These are phyloP conservation scores for Sander vitreus DNA, from an alignment of 2,113 vertebrate genomes.

Conservation along the genomic window DNA sequence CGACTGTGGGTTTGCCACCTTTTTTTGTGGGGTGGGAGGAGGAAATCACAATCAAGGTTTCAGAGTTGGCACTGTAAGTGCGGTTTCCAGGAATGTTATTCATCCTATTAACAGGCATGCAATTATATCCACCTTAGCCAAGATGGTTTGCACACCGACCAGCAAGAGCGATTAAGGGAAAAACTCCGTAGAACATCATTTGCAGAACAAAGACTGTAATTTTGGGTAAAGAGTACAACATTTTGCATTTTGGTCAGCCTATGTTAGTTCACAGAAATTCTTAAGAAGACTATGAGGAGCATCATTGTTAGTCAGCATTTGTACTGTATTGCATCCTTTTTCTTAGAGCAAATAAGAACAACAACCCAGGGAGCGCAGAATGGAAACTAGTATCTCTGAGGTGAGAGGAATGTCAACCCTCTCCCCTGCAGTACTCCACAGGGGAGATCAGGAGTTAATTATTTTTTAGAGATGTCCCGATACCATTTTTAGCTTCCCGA, in stretches of 20 bases:
- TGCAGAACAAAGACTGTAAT: not conserved
- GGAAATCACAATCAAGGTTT: no score
- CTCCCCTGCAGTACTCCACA: not conserved
- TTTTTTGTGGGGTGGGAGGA: no score
- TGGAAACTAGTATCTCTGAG: constrained; percentile 22
- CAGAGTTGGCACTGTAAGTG: not conserved
- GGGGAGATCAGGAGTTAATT: constrained; percentile 26
- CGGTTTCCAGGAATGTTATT: not conserved
- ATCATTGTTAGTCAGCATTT: not conserved
- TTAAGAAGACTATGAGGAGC: not conserved
- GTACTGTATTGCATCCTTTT: not conserved
- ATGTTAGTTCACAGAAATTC: not conserved
- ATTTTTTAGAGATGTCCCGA: no score
- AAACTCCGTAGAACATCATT: no score
- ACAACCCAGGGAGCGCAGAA: constrained; percentile 10
- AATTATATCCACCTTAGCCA: not conserved
- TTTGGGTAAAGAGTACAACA: not conserved
- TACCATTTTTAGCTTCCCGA: no score
- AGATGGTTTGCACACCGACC: not conserved
- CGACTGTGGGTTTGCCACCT: not conserved
- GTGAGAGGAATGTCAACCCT: constrained; percentile 32
- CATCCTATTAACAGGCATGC: not conserved
- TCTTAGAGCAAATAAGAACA: constrained; percentile 10
- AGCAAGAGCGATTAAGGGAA: not conserved
- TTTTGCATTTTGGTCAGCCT: not conserved